These are phyloP conservation scores for Coleophora deauratella DNA, from an alignment of 2,888 invertebrate species.

Conservation along the genomic window DNA sequence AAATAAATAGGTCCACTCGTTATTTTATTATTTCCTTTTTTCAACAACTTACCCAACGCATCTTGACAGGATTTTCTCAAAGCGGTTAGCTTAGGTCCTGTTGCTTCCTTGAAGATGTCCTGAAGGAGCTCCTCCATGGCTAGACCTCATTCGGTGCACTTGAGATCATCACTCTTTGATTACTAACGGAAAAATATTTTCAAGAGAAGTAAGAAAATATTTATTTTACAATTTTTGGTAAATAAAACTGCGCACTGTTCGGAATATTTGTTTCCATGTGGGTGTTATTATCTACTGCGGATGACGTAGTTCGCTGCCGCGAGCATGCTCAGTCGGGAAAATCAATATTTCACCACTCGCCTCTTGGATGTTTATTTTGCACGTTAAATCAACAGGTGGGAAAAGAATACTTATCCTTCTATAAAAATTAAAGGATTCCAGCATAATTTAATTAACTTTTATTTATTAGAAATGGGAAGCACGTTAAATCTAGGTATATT, in stretches of 20 bases:
- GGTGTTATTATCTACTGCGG: slow-evolving; percentile 46
- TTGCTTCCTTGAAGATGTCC: slow-evolving; percentile 89
- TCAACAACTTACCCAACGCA: slow-evolving; percentile 80
- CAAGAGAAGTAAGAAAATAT: slow-evolving; percentile 5
- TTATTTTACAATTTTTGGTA: background rate
- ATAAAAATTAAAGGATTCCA: no score
- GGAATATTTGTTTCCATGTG: slow-evolving; percentile 29
- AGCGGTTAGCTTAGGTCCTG: slow-evolving; percentile 82
- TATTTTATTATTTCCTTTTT: background rate
- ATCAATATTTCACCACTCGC: slow-evolving; percentile 46
- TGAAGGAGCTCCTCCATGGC: slow-evolving; percentile 90
- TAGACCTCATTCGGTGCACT: background rate
- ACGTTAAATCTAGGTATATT: no score
- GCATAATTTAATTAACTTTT: background rate
- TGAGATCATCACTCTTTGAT: background rate
- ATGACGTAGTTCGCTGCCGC: slow-evolving; percentile 28
- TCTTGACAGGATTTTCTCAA: slow-evolving; percentile 89
- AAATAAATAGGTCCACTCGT: background rate
- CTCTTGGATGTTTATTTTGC: slow-evolving; percentile 17
- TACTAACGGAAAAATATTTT: background rate
- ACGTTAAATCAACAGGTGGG: slow-evolving; percentile 47
- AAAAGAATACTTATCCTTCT: no score
- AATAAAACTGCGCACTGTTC: background rate
- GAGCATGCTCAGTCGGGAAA: slow-evolving; percentile 62
- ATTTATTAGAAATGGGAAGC: no score